These are phyloP conservation scores for Oithona nana DNA, from an alignment of 2,888 invertebrate species.

Conservation along the genomic window DNA sequence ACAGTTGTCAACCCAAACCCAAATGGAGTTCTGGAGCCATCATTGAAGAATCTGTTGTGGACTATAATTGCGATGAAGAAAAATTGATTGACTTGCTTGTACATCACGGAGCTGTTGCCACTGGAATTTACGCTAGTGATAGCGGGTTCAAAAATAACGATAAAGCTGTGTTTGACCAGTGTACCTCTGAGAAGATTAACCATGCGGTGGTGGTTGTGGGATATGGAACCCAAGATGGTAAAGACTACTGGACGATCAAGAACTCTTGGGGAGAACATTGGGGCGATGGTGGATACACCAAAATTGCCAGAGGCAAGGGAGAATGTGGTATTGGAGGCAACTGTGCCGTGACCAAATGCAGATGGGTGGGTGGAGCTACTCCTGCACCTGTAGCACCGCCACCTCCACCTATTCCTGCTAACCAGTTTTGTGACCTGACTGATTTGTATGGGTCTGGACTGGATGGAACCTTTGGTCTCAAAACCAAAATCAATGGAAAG, in stretches of 20 bases:
- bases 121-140: background rate
- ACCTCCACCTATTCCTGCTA: background rate
- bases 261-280: conserved; percentile 4
- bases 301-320: background rate
- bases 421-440: background rate
- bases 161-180: too few species aligned
- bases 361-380: background rate
- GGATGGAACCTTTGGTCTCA: background rate
- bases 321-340: conserved; percentile 1
- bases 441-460: background rate
- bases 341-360: background rate
- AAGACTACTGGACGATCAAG: conserved; percentile 3
- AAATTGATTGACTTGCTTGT: background rate
- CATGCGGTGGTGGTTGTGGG: conserved; percentile 12
- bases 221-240: background rate
- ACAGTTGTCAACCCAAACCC: background rate
- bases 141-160: background rate
- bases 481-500: background rate
- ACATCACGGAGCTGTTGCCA: background rate
- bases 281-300: conserved; percentile 2
- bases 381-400: background rate
- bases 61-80: background rate
- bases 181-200: background rate
- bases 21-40: conserved; percentile 1
- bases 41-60: background rate